These are phyloP conservation scores for Geococcyx californianus DNA, from an alignment of 2,113 vertebrate genomes.

Conservation along the genomic window DNA sequence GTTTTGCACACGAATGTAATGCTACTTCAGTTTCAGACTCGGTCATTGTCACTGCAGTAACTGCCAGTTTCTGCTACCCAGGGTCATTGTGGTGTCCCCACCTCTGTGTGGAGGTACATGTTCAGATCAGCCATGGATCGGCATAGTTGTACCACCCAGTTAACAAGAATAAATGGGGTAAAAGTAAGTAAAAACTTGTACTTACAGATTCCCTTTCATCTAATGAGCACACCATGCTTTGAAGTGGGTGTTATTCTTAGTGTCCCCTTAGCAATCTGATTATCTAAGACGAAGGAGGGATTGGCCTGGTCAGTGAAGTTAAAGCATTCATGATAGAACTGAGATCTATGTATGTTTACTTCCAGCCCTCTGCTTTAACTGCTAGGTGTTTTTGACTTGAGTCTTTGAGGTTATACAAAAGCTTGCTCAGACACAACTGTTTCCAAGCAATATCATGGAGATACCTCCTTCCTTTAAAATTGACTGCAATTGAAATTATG, in stretches of 20 bases:
- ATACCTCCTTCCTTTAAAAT: neutral
- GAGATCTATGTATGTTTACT: neutral
- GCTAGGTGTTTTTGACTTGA: neutral
- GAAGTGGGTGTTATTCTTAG: neutral
- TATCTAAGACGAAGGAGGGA: neutral
- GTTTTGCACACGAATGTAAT: neutral
- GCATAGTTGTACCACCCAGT: neutral
- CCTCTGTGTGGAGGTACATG: neutral
- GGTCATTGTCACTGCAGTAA: neutral
- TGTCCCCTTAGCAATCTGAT: neutral
- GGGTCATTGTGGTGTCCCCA: accelerated
- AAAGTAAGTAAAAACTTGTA: neutral
- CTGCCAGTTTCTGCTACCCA: neutral
- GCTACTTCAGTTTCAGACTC: neutral
- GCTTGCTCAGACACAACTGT: neutral
- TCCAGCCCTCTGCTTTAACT: conserved; percentile 1
- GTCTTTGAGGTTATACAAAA: neutral
- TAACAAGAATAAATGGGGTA: neutral
- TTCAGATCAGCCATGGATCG: neutral
- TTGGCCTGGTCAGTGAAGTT: neutral
- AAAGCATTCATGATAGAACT: neutral
- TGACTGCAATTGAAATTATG: neutral
- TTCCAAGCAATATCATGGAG: neutral
- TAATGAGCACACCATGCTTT: neutral
- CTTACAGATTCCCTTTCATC: neutral